These are phyloP conservation scores for Ornithoptera alexandrae DNA, from an alignment of 2,888 invertebrate genomes.

Conservation along the genomic window DNA sequence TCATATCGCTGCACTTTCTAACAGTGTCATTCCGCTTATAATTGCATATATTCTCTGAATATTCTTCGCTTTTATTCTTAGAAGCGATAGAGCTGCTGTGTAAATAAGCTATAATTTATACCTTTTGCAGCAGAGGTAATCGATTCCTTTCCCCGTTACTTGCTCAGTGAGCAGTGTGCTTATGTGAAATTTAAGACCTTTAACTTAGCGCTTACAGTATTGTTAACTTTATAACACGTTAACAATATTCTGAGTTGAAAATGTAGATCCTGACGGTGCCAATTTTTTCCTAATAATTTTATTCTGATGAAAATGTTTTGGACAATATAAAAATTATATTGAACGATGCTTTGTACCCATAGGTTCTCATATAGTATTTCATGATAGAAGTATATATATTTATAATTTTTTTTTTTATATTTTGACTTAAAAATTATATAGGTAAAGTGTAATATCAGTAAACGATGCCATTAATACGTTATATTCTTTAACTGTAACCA, in stretches of 20 bases:
- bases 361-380: no score
- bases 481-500: no score
- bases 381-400: no score
- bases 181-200: conserved; percentile 19
- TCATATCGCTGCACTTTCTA: conserved; percentile 4
- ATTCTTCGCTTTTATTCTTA: conserved; percentile 19
- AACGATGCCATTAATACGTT: no score
- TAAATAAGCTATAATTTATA: conserved; percentile 24
- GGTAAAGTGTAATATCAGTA: no score
- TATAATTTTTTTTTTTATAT: no score
- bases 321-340: no score
- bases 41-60: conserved; percentile 17
- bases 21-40: conserved; percentile 23
- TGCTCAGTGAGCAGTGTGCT: conserved; percentile 7
- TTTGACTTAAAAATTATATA: no score
- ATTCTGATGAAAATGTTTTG: no score
- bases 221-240: conserved; percentile 4
- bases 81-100: conserved; percentile 13
- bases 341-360: no score
- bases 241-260: not conserved
- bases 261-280: not conserved
- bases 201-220: conserved; percentile 13
- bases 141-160: conserved; percentile 20
- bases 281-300: no score
- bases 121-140: conserved; percentile 8